These are phyloP conservation scores for Cyanoderma ruficeps DNA, from an alignment of 2,113 vertebrate genomes.

Conservation along the genomic window DNA sequence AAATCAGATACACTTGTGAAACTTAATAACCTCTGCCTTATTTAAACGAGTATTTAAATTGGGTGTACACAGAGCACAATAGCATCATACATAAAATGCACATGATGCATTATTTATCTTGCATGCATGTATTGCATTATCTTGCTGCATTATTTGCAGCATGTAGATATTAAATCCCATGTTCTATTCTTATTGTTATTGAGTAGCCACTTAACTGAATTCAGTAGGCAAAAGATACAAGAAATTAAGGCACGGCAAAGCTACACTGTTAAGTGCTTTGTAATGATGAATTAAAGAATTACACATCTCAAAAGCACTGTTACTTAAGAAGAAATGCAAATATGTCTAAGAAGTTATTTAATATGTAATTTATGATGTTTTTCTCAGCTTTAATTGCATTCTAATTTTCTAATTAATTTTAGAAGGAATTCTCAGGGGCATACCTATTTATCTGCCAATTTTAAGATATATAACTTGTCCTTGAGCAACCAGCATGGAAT, in stretches of 20 bases:
- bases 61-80: neutral
- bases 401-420: constrained; percentile 9
- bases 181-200: neutral
- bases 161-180: neutral
- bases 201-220: neutral
- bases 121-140: too few species aligned
- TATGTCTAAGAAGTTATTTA: neutral
- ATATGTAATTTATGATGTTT: neutral
- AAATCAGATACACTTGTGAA: neutral
- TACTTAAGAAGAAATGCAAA: neutral
- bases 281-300: neutral
- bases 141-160: neutral
- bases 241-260: neutral
- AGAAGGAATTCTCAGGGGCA: neutral
- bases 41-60: neutral
- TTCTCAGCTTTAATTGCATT: neutral
- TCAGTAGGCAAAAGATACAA: neutral
- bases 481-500: neutral
- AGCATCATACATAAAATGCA: neutral
- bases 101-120: neutral
- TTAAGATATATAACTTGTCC: neutral
- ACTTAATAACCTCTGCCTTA: neutral
- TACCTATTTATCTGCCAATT: neutral
- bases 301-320: neutral
- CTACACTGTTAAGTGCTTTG: neutral